phyloP scores from a whole-genome alignment of 2,888 invertebrate genomes.

The Drosophila histrio region DNA sequence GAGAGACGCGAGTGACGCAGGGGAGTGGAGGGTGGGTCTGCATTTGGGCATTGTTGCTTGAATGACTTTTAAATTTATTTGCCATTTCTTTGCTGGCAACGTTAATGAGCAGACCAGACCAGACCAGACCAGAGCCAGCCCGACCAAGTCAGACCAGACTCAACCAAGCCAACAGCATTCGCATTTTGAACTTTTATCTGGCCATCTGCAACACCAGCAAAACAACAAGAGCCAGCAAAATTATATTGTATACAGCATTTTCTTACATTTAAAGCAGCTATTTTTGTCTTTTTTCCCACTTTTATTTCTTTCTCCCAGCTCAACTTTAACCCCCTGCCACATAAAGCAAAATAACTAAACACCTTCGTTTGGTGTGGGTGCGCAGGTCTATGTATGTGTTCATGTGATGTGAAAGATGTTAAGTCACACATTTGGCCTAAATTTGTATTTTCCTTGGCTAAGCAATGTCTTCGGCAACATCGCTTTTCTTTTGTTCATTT shows the following conservation, averaged over 20 bases:
- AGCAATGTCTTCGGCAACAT: constrained; percentile 24
- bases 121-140: constrained; percentile 12
- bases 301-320: constrained; percentile 61
- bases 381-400: constrained; percentile 19
- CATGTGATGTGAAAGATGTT: constrained; percentile 75
- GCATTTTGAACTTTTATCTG: constrained; percentile 77
- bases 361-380: constrained; percentile 49
- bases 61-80: constrained; percentile 81
- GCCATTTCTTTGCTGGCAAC: constrained; percentile 75
- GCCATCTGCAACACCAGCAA: constrained; percentile 63
- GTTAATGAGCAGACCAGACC: constrained; percentile 71
- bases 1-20: neutral
- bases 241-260: constrained; percentile 73
- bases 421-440: constrained; percentile 80
- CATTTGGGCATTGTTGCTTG: constrained; percentile 74
- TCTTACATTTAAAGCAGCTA: constrained; percentile 61
- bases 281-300: constrained; percentile 40
- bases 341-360: constrained; percentile 60
- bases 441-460: constrained; percentile 70
- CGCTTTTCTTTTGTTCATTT: constrained; percentile 74
- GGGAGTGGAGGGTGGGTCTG: constrained; percentile 25
- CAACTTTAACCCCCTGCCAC: constrained; percentile 73
- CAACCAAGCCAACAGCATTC: constrained; percentile 43
- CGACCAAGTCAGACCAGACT: constrained; percentile 2
- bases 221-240: constrained; percentile 46